Evolutionary conservation across 2,797 vertebrate genomes (phyloP), one percentile per base, ranked within the genome.

Genomic region (Ciconia nigra): DNA sequence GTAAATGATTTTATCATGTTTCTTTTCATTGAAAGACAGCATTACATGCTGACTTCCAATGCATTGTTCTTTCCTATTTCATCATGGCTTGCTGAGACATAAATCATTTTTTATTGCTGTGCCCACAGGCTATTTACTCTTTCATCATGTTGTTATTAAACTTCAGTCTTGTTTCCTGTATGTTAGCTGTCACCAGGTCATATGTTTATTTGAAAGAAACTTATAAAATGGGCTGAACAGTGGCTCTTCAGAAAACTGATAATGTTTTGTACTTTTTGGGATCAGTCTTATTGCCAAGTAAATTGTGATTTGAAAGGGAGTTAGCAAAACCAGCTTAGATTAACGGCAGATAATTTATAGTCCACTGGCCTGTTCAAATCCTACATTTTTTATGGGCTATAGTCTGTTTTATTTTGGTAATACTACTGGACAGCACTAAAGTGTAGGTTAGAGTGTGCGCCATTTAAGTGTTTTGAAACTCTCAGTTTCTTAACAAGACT

Each of bases 21-120:
- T 84, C 77, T 73, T 89, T 79, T 57, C 63, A 66, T 55, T 83
- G 62, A 17, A 39, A 42, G 42, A 51, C n/a, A 51, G 35, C 7
- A 5, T 79, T 83, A 31, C 58, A 63, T 33, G 22, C 73, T 84
- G 84, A 70, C 73, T 96, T 94, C 35, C 58, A 65, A 22, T 33
- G 35, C 51, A 90, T 72, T 65, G 42, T 89, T 96, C 92, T 94
- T 92, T 93, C 20, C 67, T 90, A 82, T 89, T 95, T 94, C 61
- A 35, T 78, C 62, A 33, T 24, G 41, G 26, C 81, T 76, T 83
- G 66, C 57, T 96, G 95, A 94, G 90, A 91, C 62, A 90, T 79
- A 92, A 96, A 96, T 96, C 39, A 91, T 72, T 89, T 94, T 93
- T 84, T 97, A 86, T 82, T 96, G 87, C 84, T 92, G 41, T 91